Evolutionary conservation across 2,797 vertebrate genomes (phyloP).

Genomic region (Macroramphosus scolopax): DNA sequence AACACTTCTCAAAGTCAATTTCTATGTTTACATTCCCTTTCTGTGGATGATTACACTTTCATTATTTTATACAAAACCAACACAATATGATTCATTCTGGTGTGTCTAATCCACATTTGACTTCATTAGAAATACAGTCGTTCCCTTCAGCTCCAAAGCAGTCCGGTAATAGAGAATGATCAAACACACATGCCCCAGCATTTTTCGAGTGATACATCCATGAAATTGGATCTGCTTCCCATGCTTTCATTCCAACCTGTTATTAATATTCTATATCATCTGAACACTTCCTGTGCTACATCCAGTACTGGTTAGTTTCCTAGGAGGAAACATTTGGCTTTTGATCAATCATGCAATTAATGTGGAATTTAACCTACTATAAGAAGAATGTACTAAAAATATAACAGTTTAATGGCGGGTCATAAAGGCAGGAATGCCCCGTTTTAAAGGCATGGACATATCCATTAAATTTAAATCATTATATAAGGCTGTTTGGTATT

Average conservation of each 20-base stretch:
- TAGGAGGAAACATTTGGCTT: constrained; percentile 56
- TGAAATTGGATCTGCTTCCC: constrained; percentile 75
- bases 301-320: constrained; percentile 54
- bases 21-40: constrained; percentile 63
- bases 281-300: constrained; percentile 36
- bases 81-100: constrained; percentile 56
- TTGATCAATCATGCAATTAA: constrained; percentile 57
- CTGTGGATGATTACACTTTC: constrained; percentile 57
- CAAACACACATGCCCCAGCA: constrained; percentile 60
- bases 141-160: constrained; percentile 57
- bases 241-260: constrained; percentile 55
- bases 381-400: constrained; percentile 31
- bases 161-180: constrained; percentile 65
- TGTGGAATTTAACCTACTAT: constrained; percentile 39
- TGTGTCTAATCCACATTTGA: constrained; percentile 71
- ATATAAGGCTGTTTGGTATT: constrained; percentile 9
- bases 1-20: constrained; percentile 61
- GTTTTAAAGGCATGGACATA: constrained; percentile 13
- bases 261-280: constrained; percentile 73
- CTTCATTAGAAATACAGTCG: constrained; percentile 65
- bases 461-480: constrained; percentile 21
- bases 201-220: constrained; percentile 71
- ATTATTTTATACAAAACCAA: constrained; percentile 63
- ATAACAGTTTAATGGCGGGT: constrained; percentile 5
- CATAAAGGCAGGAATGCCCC: constrained; percentile 20